Conservation (phyloP, 1,140 invertebrate genomes). For the Leptinotarsa undecemlineata region DNA sequence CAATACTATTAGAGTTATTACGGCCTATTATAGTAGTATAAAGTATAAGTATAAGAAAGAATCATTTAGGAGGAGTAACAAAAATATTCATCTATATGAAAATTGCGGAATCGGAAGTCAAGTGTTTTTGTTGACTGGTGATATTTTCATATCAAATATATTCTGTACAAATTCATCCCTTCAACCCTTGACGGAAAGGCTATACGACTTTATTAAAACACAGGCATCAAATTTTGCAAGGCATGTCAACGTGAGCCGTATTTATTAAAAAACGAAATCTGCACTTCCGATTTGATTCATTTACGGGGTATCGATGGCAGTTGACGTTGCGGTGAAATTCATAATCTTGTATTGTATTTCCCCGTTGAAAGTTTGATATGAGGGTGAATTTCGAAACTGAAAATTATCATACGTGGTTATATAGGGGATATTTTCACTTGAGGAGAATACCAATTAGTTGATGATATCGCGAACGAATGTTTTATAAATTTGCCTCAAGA, state of each 20-base stretch:
- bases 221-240: conserved; percentile 29
- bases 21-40: too few relatives aligned
- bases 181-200: conserved; percentile 16
- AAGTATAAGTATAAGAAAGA: too few relatives aligned
- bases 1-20: too few relatives aligned
- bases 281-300: conserved; percentile 40
- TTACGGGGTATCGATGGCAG: conserved; percentile 41
- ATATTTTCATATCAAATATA: neutral
- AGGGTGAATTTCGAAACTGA: conserved; percentile 38
- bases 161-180: neutral
- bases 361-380: conserved; percentile 42
- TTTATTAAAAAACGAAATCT: conserved; percentile 41
- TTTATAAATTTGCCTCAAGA: too few relatives aligned
- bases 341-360: conserved; percentile 43
- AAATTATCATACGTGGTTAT: conserved; percentile 27
- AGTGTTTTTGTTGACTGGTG: neutral
- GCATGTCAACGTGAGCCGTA: conserved; percentile 31
- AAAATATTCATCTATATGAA: too few relatives aligned
- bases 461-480: neutral
- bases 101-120: too few relatives aligned
- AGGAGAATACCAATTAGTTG: conserved; percentile 20
- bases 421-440: conserved; percentile 3
- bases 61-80: too few relatives aligned
- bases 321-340: conserved; percentile 38
- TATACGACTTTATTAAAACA: conserved; percentile 38